Base-by-base conservation (phyloP, 92 coral and sea anemone genomes). In the Paragorgia papillata region DNA sequence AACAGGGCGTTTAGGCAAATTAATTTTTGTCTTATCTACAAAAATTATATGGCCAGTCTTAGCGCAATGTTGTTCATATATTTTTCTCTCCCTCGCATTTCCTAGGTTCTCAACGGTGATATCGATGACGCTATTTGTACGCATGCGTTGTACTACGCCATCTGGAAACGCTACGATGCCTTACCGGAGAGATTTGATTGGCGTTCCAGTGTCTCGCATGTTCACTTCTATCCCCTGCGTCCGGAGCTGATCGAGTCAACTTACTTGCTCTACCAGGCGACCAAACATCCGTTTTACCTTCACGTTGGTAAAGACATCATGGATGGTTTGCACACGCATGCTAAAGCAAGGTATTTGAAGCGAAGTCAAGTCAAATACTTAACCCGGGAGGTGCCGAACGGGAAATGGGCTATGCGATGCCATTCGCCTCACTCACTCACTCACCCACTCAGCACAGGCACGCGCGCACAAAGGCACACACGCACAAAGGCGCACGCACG, bases 101-200 rank as follows among this genome's bases (percentile, higher is more conserved):
- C 62, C 15, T 53, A 94, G 98, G 98, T 94, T 28, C 75, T 94
- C 19, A 91, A 94, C 46, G 98, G 98, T n/a, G 98, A 94, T 62
- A 91, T 94, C 46, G 82, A 86, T 35, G 98, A 94, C 62, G 98
- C 98, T 13, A 91, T 94, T 48, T 94, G 98, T 27, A 94, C 98
- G 0, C 98, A 94, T 31, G 97, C 98, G 26, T 54, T 89, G 17
- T 94, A 84, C 83, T 94, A 94, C 65, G 89, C 87, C 3, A 91
- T 94, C 24, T 94, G 98, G 98, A 92, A 88, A 66, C 92, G 92
- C 66, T 91, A 91, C 76, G 80, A 88, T 77, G 93, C 97, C 20
- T 83, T 94, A 68, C 98, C 98, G 14, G 98, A 94, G 82, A 84
- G 98, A 71, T 94, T 94, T 49, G 88, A 94, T 86, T 94, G 97